These are phyloP conservation scores for Hydrotaea cyrtoneurina DNA, from an alignment of 2,888 invertebrate genomes.

Conservation along the genomic window DNA sequence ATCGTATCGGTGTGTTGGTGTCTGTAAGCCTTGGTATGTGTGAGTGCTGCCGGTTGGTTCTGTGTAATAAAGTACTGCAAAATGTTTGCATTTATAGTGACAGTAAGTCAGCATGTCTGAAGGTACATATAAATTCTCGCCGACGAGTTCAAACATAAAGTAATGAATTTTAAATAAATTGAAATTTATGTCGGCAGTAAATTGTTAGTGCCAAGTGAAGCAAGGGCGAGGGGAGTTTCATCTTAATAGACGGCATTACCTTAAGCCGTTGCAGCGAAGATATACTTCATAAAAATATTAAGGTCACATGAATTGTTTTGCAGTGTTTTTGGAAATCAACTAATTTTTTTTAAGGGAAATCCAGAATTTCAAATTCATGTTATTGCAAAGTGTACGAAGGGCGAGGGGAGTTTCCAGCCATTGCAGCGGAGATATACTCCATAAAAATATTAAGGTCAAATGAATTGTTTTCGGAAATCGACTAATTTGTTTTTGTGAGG, in stretches of 20 bases:
- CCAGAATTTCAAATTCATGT: too few relatives aligned
- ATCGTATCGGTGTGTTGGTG: too few relatives aligned
- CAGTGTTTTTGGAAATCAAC: too few relatives aligned
- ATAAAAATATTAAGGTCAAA: too few relatives aligned
- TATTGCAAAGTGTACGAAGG: too few relatives aligned
- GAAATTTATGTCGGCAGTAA: slow-evolving; percentile 43
- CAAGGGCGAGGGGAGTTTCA: too few relatives aligned
- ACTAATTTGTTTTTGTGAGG: too few relatives aligned
- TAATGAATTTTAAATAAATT: slow-evolving; percentile 60
- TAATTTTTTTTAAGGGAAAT: too few relatives aligned
- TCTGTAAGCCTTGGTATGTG: too few relatives aligned
- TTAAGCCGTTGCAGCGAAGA: background rate
- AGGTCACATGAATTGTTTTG: background rate
- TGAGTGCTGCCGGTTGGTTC: slow-evolving; percentile 27
- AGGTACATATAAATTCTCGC: slow-evolving; percentile 23
- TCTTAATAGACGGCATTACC: background rate
- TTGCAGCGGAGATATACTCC: too few relatives aligned
- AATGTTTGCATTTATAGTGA: slow-evolving; percentile 57
- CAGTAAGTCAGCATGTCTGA: slow-evolving; percentile 50
- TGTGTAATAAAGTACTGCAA: slow-evolving; percentile 49
- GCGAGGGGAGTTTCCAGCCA: too few relatives aligned
- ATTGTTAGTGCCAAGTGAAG: background rate
- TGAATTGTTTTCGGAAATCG: too few relatives aligned
- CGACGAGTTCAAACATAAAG: slow-evolving; percentile 34
- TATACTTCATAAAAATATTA: background rate